A percentile compares a stretch with the other conserved stretches of the same genome.
Conservation (phyloP, 2,113 vertebrate genomes). For the Leptobrachium ailaonicum region DNA sequence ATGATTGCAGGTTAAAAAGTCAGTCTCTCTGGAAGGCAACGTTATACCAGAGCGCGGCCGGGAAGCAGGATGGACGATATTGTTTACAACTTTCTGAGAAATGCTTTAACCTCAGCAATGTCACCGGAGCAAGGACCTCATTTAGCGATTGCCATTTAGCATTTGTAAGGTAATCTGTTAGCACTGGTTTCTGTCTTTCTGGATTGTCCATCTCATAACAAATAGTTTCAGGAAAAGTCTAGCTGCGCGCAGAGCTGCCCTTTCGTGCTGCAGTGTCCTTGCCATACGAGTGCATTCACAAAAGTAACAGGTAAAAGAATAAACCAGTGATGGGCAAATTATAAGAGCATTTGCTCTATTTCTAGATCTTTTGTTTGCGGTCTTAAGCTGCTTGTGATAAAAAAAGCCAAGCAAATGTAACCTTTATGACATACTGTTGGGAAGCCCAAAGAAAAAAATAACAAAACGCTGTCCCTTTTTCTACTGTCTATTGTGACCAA, state of each 20-base stretch:
- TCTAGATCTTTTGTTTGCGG: too few relatives aligned
- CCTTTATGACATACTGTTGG: too few relatives aligned
- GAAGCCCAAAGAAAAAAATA: too few relatives aligned
- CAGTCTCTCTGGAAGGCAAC: conserved; percentile 9
- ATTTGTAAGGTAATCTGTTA: conserved; percentile 64
- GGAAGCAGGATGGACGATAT: conserved; percentile 22
- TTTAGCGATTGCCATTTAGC: conserved; percentile 60
- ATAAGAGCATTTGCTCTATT: too few relatives aligned
- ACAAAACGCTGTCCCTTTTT: too few relatives aligned
- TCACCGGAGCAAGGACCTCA: conserved; percentile 57
- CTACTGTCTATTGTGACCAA: too few relatives aligned
- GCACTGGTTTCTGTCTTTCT: conserved; percentile 43
- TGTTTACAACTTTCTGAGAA: conserved; percentile 33
- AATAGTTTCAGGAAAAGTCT: conserved; percentile 23
- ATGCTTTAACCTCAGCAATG: conserved; percentile 52
- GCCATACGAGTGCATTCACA: neutral
- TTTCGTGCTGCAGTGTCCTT: conserved; percentile 1
- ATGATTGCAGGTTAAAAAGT: conserved; percentile 9
- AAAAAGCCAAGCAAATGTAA: too few relatives aligned
- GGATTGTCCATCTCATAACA: conserved; percentile 36
- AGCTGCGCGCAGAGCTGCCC: neutral
- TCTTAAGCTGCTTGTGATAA: too few relatives aligned
- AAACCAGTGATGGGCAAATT: too few relatives aligned
- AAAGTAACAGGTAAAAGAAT: neutral
- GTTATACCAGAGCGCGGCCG: conserved; percentile 49